Evolutionary conservation across 2,888 invertebrate genomes (phyloP), one percentile per base, ranked within the genome.

Genomic region (Cataglyphis rosenhaueri): DNA sequence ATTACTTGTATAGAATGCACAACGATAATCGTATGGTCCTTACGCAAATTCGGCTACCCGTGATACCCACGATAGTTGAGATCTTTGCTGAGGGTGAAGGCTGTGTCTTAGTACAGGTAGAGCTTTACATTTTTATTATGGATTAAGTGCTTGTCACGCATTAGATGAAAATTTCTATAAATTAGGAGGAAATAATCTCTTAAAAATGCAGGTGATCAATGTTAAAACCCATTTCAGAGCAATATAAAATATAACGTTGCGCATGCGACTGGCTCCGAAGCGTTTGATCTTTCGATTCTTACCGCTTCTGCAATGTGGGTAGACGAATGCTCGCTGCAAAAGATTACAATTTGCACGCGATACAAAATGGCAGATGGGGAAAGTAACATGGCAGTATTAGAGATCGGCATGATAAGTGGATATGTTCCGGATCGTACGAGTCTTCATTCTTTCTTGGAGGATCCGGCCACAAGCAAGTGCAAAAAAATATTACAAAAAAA

Each of bases 381-480:
- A 57, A 95, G 96, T 32, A 96, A 96, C 89, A 95, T 95, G 95
- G 95, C 95, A 59, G 91, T 96, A 6, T 91, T 95, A 35, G 97
- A 97, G 91, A 95, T 97, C 35, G 93, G 95, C 0, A 95, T 97
- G 91, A 96, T 97, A 10, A 96, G 96, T 3, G 97, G 97, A 0
- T 97, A 95, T 89, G 95, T 95, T 9, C 96, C 96, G 0, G 96
- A 96, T 88, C 95, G 96, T 8, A 93, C 95, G 0, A 95, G 95
- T 0, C 94, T 97, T 0, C 96, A 96, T 91, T 92, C 95, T 12
- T 95, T 96, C 38, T 93, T 96, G 0, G 94, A 95, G 44, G 92
- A 94, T 10, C 91, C 94, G 0, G 89, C 94, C 25, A 92, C 95
- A 0, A 88, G 96, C 96, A 89, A 94, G 95, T 91, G 21, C 8